Percentiles rank a stretch among this genome's conserved stretches.
Conservation (phyloP, 2,888 invertebrate species). For the Drosophila neutralis region DNA sequence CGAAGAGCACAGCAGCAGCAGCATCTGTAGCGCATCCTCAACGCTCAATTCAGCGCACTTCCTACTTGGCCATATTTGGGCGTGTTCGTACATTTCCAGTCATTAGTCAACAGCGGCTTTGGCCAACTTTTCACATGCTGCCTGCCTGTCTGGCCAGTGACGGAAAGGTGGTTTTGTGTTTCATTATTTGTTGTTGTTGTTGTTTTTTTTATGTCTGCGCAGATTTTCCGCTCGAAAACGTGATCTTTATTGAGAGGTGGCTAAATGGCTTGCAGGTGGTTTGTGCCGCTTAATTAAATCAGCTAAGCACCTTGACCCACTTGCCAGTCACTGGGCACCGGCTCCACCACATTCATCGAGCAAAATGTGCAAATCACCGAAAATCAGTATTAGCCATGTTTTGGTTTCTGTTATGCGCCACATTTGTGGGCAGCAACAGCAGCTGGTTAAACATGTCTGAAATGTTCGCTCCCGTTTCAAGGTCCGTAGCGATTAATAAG, state of each 20-base stretch:
- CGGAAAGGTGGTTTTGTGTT: constrained; percentile 16
- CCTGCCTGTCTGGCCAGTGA: constrained; percentile 7
- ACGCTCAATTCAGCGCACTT: constrained; percentile 47
- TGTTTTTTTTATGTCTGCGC: constrained; percentile 40
- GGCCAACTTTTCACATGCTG: constrained; percentile 62
- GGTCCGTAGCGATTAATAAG: constrained; percentile 70
- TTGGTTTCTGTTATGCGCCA: constrained; percentile 34
- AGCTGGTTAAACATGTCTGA: constrained; percentile 36
- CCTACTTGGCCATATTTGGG: constrained; percentile 58
- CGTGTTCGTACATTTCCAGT: constrained; percentile 42
- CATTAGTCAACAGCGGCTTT: constrained; percentile 55
- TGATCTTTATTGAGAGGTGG: constrained; percentile 45
- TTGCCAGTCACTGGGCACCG: constrained; percentile 50
- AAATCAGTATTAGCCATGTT: constrained; percentile 60
- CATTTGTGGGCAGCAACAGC: constrained; percentile 31
- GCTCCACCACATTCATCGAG: constrained; percentile 39
- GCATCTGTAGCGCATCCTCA: constrained; percentile 58
- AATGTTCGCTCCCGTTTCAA: constrained; percentile 60
- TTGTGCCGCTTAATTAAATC: constrained; percentile 69
- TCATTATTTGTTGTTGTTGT: background rate
- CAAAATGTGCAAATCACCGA: constrained; percentile 75
- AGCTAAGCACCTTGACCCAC: constrained; percentile 76
- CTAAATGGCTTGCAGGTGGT: constrained; percentile 29
- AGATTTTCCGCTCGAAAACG: constrained; percentile 65
- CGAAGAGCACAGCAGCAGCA: constrained; percentile 15